Percentiles rank a stretch among this genome's conserved stretches.
phyloP scores from a whole-genome alignment of 2,888 invertebrate genomes.

The Pseudococcus longispinus region DNA sequence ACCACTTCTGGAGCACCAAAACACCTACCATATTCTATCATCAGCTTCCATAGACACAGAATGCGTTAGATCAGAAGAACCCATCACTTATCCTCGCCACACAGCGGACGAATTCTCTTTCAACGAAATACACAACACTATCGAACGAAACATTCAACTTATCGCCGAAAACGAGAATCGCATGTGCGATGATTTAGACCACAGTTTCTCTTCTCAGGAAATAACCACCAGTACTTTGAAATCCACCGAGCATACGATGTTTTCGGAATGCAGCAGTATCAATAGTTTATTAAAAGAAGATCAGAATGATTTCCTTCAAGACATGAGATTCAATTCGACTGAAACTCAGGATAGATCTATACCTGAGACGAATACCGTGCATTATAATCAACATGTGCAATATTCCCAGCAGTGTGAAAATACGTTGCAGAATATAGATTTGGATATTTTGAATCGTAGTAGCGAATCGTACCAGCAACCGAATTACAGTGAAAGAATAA shows the following conservation, averaged over 20 bases:
- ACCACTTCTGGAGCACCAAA: background rate
- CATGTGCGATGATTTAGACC: slow-evolving; percentile 2
- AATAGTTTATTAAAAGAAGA: slow-evolving; percentile 3
- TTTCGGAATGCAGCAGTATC: slow-evolving; percentile 5
- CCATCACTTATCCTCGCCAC: background rate
- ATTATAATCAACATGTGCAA: slow-evolving; percentile 8
- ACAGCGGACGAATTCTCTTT: background rate
- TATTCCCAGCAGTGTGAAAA: slow-evolving; percentile 38
- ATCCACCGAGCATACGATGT: slow-evolving; percentile 1
- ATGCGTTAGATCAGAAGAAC: background rate
- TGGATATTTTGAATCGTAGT: slow-evolving; percentile 46
- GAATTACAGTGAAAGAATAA: slow-evolving; percentile 36
- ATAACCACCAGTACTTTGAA: slow-evolving; percentile 17
- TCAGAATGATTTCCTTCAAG: slow-evolving; percentile 30
- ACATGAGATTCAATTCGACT: slow-evolving; percentile 33
- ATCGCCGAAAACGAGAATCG: background rate
- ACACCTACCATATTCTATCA: background rate
- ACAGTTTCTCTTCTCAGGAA: slow-evolving; percentile 10
- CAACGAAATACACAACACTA: slow-evolving; percentile 15
- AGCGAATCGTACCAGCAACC: slow-evolving; percentile 19
- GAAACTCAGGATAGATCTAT: background rate
- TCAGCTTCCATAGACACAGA: background rate
- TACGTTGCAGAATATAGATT: slow-evolving; percentile 46
- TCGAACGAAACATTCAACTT: slow-evolving; percentile 4
- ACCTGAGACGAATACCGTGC: background rate